Conservation (phyloP, 2,113 vertebrate genomes). For the Microtus pennsylvanicus region DNA sequence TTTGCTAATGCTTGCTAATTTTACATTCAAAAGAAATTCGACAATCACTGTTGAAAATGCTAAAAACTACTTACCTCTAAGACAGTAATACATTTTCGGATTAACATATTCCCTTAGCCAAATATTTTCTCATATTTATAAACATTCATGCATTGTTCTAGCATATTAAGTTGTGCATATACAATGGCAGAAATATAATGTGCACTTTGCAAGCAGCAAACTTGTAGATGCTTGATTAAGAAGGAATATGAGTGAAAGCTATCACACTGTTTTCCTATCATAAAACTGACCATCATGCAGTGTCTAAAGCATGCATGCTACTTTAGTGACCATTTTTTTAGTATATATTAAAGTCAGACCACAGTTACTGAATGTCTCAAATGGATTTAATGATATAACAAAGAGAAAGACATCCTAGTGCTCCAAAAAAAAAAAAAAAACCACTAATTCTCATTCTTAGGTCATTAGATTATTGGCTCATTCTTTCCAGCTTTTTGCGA, state of each 20-base stretch:
- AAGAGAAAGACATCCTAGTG: neutral
- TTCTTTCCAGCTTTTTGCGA: slow-evolving; percentile 10
- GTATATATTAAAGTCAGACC: slow-evolving; percentile 9
- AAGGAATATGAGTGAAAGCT: neutral
- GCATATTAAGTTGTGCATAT: neutral
- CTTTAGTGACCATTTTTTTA: neutral
- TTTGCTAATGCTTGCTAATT: slow-evolving; percentile 4
- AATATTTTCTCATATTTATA: slow-evolving; percentile 8
- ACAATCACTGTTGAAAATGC: neutral
- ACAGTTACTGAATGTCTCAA: neutral
- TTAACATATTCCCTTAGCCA: neutral
- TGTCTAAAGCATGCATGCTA: neutral
- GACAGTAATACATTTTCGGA: neutral
- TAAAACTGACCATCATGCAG: neutral
- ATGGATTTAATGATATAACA: neutral
- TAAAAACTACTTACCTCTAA: neutral
- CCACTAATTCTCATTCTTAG: slow-evolving; percentile 56
- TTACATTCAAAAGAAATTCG: slow-evolving; percentile 35
- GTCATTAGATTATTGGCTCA: slow-evolving; percentile 48
- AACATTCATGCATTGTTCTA: neutral
- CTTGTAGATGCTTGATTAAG: neutral
- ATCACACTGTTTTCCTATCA: neutral
- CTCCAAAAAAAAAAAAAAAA: neutral
- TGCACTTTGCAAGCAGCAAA: neutral
- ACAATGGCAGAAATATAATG: neutral